phyloP scores from a whole-genome alignment of 2,797 vertebrate species.

The Phrynocephalus guinanensis region DNA sequence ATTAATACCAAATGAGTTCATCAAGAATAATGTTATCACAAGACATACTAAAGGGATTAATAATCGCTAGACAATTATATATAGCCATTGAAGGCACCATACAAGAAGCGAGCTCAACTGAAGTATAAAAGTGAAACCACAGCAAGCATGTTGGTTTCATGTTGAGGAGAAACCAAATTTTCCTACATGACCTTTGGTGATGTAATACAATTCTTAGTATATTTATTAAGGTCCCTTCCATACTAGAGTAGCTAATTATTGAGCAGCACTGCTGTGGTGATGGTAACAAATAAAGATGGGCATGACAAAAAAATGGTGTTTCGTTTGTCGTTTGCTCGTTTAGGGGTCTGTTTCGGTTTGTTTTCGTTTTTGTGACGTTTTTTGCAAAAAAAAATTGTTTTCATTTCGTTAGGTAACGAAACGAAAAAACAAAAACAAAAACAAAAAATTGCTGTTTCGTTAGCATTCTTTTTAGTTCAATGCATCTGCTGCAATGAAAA shows the following conservation, averaged over 20 bases:
- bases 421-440: too few species aligned
- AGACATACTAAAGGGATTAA: conserved; percentile 14
- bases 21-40: conserved; percentile 13
- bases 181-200: not conserved
- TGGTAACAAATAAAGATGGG: too few species aligned
- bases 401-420: too few species aligned
- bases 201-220: not conserved
- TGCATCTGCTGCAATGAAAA: too few species aligned
- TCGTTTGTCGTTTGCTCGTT: too few species aligned
- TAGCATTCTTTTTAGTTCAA: too few species aligned
- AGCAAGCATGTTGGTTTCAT: not conserved
- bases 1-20: conserved; percentile 39
- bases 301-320: too few species aligned
- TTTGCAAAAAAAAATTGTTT: too few species aligned
- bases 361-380: too few species aligned
- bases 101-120: conserved; percentile 23
- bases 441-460: too few species aligned
- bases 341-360: too few species aligned
- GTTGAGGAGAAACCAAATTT: not conserved
- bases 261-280: not conserved
- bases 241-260: not conserved
- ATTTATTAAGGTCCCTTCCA: not conserved
- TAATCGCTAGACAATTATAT: conserved; percentile 11
- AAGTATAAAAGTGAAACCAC: not conserved
- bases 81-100: not conserved